These are phyloP conservation scores for Atta cephalotes DNA, from an alignment of 1,140 invertebrate species.

Conservation along the genomic window DNA sequence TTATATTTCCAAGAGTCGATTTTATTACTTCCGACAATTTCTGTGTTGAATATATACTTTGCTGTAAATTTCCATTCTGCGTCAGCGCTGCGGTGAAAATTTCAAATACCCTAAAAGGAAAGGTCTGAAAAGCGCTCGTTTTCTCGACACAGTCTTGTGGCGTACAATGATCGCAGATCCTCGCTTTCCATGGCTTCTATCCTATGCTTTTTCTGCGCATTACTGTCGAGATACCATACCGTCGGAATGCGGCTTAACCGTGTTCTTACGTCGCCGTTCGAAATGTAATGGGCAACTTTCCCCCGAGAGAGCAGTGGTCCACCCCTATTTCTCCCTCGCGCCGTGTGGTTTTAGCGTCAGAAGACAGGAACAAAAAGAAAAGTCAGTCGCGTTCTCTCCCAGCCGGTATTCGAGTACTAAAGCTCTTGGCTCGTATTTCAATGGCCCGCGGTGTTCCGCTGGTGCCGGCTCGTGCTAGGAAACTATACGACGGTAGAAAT, in stretches of 20 bases:
- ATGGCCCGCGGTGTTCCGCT: background rate
- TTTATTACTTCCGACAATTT: background rate
- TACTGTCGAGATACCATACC: background rate
- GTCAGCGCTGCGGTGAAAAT: background rate
- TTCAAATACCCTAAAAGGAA: constrained; percentile 1
- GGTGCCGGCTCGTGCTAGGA: constrained; percentile 33
- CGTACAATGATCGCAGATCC: constrained; percentile 9
- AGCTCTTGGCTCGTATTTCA: constrained; percentile 51
- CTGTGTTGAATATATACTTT: background rate
- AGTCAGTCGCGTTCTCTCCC: constrained; percentile 44
- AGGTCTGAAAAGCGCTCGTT: constrained; percentile 5
- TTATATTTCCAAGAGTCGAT: background rate
- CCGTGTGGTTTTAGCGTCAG: constrained; percentile 40
- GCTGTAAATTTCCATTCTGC: background rate
- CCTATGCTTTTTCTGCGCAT: constrained; percentile 32
- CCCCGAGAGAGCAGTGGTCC: background rate
- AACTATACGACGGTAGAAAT: constrained; percentile 49
- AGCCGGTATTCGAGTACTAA: constrained; percentile 30
- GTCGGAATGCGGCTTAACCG: constrained; percentile 43
- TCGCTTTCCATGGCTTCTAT: background rate
- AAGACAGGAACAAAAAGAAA: constrained; percentile 45
- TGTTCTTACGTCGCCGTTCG: constrained; percentile 38
- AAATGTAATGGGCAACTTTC: constrained; percentile 44
- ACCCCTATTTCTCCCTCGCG: constrained; percentile 7
- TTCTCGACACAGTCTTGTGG: background rate